Evolutionary conservation across 2,888 invertebrate genomes (phyloP).

Genomic region (Eugnorisma glareosa): DNA sequence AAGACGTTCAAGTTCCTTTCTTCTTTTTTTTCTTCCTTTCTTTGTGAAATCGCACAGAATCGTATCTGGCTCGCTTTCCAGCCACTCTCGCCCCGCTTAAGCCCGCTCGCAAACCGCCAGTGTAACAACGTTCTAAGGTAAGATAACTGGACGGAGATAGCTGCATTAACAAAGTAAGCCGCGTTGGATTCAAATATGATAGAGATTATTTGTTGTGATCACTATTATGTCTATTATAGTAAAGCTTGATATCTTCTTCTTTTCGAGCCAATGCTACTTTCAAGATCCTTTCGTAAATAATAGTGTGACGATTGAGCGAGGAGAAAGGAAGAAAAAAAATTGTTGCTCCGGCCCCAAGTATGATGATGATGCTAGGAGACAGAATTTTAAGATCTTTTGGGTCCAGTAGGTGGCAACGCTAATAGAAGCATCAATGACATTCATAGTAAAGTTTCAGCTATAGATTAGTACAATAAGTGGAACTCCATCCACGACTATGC

Average conservation of each 20-base stretch:
- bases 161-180: slow-evolving; percentile 35
- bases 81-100: not conserved
- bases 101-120: not conserved
- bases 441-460: not conserved
- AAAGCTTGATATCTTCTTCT: not conserved
- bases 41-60: not conserved
- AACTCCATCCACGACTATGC: not conserved
- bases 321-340: too few relatives aligned
- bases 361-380: too few relatives aligned
- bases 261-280: not conserved
- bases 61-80: not conserved
- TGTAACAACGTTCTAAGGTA: not conserved
- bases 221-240: not conserved
- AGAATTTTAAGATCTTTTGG: not conserved
- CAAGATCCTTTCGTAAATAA: not conserved
- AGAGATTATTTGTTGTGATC: too few relatives aligned
- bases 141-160: slow-evolving; percentile 28
- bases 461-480: not conserved
- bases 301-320: too few relatives aligned
- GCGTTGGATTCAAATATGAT: slow-evolving; percentile 32
- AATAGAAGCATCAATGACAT: not conserved
- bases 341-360: too few relatives aligned
- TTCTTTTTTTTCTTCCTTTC: too few relatives aligned
- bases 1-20: not conserved
- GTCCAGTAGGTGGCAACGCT: not conserved